phyloP scores from a whole-genome alignment of 1,140 invertebrate species.

The Nomia melanderi region DNA sequence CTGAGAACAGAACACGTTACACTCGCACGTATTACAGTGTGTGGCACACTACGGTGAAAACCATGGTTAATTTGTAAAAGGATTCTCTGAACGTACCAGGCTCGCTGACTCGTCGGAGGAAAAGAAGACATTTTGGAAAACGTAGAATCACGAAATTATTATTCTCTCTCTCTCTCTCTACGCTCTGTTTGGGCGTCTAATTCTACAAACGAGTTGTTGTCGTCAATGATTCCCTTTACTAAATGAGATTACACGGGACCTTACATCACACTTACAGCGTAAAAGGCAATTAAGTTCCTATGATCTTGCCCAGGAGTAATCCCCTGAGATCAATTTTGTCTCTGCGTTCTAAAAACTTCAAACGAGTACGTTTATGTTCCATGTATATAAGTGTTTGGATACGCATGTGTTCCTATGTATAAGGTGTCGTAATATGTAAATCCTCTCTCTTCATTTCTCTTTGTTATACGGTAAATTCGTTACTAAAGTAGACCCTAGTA shows the following conservation, averaged over 20 bases:
- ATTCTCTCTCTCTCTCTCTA: conserved; percentile 5
- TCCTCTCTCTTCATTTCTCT: neutral
- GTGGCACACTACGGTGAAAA: no score
- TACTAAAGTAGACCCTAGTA: conserved; percentile 46
- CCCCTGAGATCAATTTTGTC: neutral
- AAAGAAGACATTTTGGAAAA: neutral
- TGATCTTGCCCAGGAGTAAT: neutral
- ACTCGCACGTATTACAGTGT: no score
- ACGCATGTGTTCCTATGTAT: neutral
- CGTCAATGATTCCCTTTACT: neutral
- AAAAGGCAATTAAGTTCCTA: conserved; percentile 43
- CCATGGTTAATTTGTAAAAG: no score
- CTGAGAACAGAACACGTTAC: no score
- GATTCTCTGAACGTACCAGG: no score
- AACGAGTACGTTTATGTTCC: neutral
- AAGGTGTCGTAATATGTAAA: conserved; percentile 17
- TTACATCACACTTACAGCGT: conserved; percentile 22
- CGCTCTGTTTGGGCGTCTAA: conserved; percentile 25
- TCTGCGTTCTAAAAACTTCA: conserved; percentile 26
- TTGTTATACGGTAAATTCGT: conserved; percentile 29
- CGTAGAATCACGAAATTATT: conserved; percentile 9
- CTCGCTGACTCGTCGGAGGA: neutral
- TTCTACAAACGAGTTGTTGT: conserved; percentile 10
- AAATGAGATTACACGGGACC: conserved; percentile 6
- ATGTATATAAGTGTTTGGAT: conserved; percentile 22